Percentiles rank a stretch among this genome's conserved stretches.
phyloP scores from a whole-genome alignment of 1,140 invertebrate species.

The Caerostris darwini region DNA sequence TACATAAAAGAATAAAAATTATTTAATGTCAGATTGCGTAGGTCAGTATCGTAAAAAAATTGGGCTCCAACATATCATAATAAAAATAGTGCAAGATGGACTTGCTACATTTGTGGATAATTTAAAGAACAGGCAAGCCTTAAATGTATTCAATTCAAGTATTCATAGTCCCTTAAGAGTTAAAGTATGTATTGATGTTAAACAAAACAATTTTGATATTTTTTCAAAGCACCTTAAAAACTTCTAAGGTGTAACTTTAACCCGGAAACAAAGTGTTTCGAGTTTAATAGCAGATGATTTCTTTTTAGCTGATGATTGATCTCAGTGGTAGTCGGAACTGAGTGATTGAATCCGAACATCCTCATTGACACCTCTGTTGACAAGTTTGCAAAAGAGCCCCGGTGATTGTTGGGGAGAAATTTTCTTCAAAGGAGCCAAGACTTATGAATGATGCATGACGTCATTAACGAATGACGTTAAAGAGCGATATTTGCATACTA shows the following conservation, averaged over 20 bases:
- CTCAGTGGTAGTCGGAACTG: background rate
- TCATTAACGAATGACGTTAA: conserved; percentile 78
- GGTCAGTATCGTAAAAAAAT: no score
- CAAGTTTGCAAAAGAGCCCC: conserved; percentile 55
- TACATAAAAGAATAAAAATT: no score
- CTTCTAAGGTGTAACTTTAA: background rate
- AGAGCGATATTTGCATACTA: conserved; percentile 78
- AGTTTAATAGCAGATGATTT: background rate
- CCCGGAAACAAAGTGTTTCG: background rate
- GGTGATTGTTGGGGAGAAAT: conserved; percentile 65
- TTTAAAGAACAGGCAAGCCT: no score
- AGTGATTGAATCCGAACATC: conserved; percentile 49
- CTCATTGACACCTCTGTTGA: conserved; percentile 58
- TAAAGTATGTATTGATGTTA: no score
- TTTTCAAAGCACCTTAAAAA: no score
- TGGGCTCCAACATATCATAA: no score
- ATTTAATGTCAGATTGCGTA: no score
- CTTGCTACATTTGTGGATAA: no score
- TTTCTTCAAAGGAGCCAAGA: conserved; percentile 73
- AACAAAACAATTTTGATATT: no score
- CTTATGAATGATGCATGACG: conserved; percentile 78
- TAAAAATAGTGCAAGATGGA: no score
- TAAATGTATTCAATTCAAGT: no score
- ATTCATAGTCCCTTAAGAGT: no score
- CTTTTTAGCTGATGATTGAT: conserved; percentile 32